Evolutionary conservation across 2,113 vertebrate genomes (phyloP), one percentile per base, ranked within the genome.

Genomic region (Cercocebus atys): DNA sequence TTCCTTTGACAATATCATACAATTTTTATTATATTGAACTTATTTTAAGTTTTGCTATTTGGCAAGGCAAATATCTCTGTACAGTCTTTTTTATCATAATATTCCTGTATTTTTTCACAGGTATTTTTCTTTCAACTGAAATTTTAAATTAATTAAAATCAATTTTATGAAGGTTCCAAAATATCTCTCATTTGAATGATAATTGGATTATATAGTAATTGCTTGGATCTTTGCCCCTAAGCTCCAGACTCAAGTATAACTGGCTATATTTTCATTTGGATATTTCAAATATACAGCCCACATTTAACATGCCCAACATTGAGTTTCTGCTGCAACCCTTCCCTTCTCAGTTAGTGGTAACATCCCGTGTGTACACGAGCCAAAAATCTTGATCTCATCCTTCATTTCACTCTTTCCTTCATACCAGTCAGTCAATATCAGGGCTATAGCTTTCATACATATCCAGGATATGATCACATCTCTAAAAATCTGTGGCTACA

Each of bases 91-190:
- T 90, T 52, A 80, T 40, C 35, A 85, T 78, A 90, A 38, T 76
- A 18, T 78, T 87, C 35, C 90, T 59, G 7, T 18, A 61, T n/a
- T 75, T 93, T 52, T 13, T 22, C 22, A 3, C 16, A 73, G 11
- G 20, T 2, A 32, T 38, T 88, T 86, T 79, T 38, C 43, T 73
- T 92, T 91, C 23, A 88, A 20, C 47, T 61, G 27, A 68, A 96
- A 6, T 82, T 59, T 78, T 38, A 87, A 88, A 64, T 88, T 95
- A 80, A 85, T 50, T 84, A 40, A 87, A 95, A 85, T 80, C 22
- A 43, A 59, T 35, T 73, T 1, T 38, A 83, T 83, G 72, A 79
- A 52, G 16, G 3, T 85, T 93, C n/a, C 30, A 73, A 32, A 72
- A 8, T 83, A 76, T 8, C 10, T 43, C 11, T 11, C 10, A 52